These are phyloP conservation scores for Biston betularia DNA, from an alignment of 2,888 invertebrate species.

Conservation along the genomic window DNA sequence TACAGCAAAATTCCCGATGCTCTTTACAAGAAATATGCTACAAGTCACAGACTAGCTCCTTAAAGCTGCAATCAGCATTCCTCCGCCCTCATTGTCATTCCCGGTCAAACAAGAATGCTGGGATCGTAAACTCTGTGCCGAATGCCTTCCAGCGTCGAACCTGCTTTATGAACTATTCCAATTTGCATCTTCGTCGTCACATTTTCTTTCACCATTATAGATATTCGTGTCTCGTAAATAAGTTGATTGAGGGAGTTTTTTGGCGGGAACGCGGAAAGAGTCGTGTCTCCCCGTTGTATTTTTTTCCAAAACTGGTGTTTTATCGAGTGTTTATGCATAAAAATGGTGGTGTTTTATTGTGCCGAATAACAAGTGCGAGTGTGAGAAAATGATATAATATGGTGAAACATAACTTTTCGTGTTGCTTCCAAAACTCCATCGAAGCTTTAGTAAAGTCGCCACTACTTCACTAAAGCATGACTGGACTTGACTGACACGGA, in stretches of 20 bases:
- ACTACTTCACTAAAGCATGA: no score
- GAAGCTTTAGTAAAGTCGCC: no score
- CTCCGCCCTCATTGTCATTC: conserved; percentile 39
- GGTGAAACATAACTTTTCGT: no score
- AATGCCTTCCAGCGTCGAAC: conserved; percentile 50
- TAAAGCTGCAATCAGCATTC: conserved; percentile 38
- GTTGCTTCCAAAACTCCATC: no score
- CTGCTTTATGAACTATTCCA: conserved; percentile 65
- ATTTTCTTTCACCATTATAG: conserved; percentile 10
- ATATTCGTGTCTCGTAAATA: background rate
- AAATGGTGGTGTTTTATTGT: no score
- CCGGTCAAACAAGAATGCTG: conserved; percentile 45
- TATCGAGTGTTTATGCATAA: no score
- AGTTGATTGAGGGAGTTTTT: background rate
- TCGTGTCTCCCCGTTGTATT: no score
- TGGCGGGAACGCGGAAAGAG: no score
- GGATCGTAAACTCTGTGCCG: conserved; percentile 49
- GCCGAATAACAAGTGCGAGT: no score
- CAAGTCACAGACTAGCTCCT: conserved; percentile 11
- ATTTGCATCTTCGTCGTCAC: conserved; percentile 55
- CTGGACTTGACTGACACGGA: no score
- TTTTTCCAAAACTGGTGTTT: background rate
- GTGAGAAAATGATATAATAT: no score
- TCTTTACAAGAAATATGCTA: background rate
- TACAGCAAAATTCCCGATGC: background rate